Conservation (phyloP, 1,140 invertebrate genomes). For the Sarcophaga bullata region DNA sequence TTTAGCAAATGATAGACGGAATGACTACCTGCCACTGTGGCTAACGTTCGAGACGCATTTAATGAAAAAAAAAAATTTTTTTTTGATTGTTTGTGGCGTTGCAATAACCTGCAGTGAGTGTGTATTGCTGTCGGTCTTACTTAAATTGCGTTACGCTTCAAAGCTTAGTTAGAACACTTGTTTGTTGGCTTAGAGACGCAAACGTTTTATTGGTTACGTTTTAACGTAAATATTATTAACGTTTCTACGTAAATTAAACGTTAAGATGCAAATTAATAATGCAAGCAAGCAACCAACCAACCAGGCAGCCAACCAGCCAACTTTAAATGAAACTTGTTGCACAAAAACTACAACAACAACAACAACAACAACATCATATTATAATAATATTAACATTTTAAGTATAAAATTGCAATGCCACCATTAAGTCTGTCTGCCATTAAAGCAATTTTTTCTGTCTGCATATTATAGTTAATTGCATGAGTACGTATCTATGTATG, state of each 20-base stretch:
- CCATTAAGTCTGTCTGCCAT: slow-evolving; percentile 20
- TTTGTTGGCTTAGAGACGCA: neutral
- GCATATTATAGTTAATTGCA: neutral
- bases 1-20: neutral
- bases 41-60: neutral
- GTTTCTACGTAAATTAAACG: neutral
- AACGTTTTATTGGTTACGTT: slow-evolving; percentile 5
- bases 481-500: neutral
- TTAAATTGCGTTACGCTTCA: neutral
- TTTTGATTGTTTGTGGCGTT: neutral
- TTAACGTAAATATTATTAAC: neutral
- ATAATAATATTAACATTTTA: too few relatives aligned
- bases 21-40: neutral
- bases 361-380: neutral
- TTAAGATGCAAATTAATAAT: neutral
- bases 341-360: neutral
- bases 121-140: neutral
- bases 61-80: neutral
- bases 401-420: slow-evolving; percentile 20
- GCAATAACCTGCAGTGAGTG: neutral
- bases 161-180: slow-evolving; percentile 23
- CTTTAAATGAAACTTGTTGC: slow-evolving; percentile 1
- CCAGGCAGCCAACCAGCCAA: too few relatives aligned
- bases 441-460: neutral
- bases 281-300: too few relatives aligned